Evolutionary conservation across 2,888 invertebrate species (phyloP).

Genomic region (Drosophila eohydei): DNA sequence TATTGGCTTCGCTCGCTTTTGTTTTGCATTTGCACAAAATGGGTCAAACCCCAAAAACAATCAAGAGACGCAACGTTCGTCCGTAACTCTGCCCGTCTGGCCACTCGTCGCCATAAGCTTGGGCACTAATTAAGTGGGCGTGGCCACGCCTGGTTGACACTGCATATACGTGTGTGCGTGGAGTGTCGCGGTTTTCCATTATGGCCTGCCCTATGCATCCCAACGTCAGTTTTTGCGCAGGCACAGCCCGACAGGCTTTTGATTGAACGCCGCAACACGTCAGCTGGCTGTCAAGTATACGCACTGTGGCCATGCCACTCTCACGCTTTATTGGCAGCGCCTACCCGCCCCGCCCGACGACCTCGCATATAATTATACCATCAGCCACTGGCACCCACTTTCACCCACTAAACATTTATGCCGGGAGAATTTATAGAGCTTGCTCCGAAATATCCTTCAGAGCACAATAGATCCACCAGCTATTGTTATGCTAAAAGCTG

Average conservation of each 20-base stretch:
- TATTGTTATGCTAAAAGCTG: conserved; percentile 70
- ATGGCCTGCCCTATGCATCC: conserved; percentile 16
- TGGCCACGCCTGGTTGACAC: conserved; percentile 27
- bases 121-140: conserved; percentile 77
- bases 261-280: conserved; percentile 73
- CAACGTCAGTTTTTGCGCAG: conserved; percentile 53
- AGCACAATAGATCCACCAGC: conserved; percentile 46
- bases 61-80: conserved; percentile 48
- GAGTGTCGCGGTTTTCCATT: conserved; percentile 62
- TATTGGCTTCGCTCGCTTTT: conserved; percentile 55
- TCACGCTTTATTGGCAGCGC: conserved; percentile 39
- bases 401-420: conserved; percentile 39
- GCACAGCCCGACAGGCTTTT: conserved; percentile 62
- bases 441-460: conserved; percentile 33
- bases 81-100: not conserved
- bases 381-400: conserved; percentile 9
- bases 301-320: conserved; percentile 51
- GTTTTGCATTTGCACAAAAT: conserved; percentile 77
- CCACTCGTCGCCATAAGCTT: conserved; percentile 59
- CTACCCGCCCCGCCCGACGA: not conserved
- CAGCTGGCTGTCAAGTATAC: conserved; percentile 70
- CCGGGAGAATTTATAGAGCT: conserved; percentile 56
- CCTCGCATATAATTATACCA: conserved; percentile 65
- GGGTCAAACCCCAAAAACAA: conserved; percentile 80
- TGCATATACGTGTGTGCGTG: conserved; percentile 32